Conservation (phyloP, 2,113 vertebrate genomes). For the Apodemus speciosus region DNA sequence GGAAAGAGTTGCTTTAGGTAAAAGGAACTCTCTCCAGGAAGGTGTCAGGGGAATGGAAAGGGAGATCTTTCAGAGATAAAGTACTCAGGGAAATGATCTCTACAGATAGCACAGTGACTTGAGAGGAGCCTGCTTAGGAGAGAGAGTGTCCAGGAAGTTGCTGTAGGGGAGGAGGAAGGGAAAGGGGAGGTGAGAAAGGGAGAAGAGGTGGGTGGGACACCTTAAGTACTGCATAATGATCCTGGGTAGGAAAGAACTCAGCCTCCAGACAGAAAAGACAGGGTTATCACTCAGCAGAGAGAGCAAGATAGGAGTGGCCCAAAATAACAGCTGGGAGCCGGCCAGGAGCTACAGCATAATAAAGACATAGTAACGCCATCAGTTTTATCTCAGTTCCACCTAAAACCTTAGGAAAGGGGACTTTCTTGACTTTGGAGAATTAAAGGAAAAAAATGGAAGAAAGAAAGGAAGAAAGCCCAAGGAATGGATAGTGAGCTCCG, state of each 20-base stretch:
- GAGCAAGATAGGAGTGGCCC: not conserved
- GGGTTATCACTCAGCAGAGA: not conserved
- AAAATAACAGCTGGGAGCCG: too few species aligned
- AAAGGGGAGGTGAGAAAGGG: not conserved
- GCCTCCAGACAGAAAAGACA: not conserved
- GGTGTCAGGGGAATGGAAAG: not conserved
- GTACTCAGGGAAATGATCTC: not conserved
- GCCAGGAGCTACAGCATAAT: not conserved
- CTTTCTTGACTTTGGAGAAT: not conserved
- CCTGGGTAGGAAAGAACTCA: not conserved
- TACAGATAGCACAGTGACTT: not conserved
- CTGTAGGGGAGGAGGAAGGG: accelerated
- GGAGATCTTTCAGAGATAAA: not conserved
- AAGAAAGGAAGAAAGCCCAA: not conserved
- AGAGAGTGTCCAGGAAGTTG: too few species aligned
- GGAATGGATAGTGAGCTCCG: not conserved
- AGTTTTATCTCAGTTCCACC: not conserved
- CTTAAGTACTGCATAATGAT: not conserved
- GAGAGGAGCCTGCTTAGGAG: not conserved
- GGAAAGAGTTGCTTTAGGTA: not conserved
- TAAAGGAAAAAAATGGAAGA: not conserved
- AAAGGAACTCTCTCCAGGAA: not conserved
- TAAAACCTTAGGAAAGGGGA: not conserved
- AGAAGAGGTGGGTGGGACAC: not conserved
- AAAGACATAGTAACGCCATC: not conserved